phyloP scores from a whole-genome alignment of 2,888 invertebrate genomes.

The Ennomos quercinarius region DNA sequence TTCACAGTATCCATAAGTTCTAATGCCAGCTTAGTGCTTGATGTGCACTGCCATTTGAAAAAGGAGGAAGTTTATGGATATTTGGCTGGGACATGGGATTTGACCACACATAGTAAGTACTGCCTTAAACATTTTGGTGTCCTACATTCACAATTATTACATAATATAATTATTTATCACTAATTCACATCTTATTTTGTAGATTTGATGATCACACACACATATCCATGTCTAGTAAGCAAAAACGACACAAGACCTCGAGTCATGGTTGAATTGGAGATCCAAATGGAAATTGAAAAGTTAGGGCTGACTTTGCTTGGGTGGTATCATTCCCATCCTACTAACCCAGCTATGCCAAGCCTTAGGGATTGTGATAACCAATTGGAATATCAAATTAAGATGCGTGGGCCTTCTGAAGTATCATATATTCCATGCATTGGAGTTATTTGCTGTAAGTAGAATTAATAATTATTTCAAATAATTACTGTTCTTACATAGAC shows the following conservation, averaged over 20 bases:
- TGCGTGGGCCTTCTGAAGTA: slow-evolving; percentile 96
- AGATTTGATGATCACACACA: slow-evolving; percentile 95
- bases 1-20: slow-evolving; percentile 95
- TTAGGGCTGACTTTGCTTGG: slow-evolving; percentile 93
- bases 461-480: not conserved
- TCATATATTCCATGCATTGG: slow-evolving; percentile 98
- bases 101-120: slow-evolving; percentile 94
- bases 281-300: slow-evolving; percentile 93
- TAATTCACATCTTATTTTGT: slow-evolving; percentile 49
- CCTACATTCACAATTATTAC: too few relatives aligned
- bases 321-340: slow-evolving; percentile 98
- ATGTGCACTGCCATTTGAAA: slow-evolving; percentile 97
- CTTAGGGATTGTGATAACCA: slow-evolving; percentile 96
- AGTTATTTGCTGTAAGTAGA: slow-evolving; percentile 93
- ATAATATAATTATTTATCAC: not conserved
- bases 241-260: slow-evolving; percentile 92
- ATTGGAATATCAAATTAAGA: slow-evolving; percentile 96
- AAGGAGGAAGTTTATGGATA: slow-evolving; percentile 98
- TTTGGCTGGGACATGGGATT: slow-evolving; percentile 97
- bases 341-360: slow-evolving; percentile 94
- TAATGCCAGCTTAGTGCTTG: slow-evolving; percentile 94
- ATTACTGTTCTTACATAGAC: too few relatives aligned
- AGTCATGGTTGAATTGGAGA: slow-evolving; percentile 91
- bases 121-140: not conserved
- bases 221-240: slow-evolving; percentile 94